phyloP scores from a whole-genome alignment of 2,888 invertebrate genomes.

The Trissolcus brochymenae region DNA sequence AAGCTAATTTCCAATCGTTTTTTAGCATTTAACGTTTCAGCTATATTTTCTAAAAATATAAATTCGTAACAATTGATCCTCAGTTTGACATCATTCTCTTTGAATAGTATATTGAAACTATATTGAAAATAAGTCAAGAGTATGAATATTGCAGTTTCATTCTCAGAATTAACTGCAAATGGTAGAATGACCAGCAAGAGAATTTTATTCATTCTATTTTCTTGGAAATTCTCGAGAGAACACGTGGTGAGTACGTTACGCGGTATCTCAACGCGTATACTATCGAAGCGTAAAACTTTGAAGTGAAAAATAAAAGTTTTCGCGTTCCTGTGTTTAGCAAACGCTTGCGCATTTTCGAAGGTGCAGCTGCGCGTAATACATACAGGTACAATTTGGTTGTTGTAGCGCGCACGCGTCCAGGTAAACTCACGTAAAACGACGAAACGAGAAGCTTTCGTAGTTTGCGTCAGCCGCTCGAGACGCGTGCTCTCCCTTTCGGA shows the following conservation, averaged over 20 bases:
- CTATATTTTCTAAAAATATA: no score
- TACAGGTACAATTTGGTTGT: slow-evolving; percentile 54
- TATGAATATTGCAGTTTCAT: no score
- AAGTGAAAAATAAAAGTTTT: slow-evolving; percentile 43
- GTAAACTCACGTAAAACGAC: slow-evolving; percentile 57
- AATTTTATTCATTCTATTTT: not conserved
- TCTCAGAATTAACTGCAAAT: no score
- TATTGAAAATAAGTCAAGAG: no score
- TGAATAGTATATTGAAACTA: no score
- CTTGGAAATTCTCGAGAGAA: not conserved
- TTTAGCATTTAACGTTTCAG: no score
- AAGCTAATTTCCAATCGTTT: no score
- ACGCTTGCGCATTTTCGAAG: slow-evolving; percentile 56
- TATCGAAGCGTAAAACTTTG: slow-evolving; percentile 50
- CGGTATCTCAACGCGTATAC: slow-evolving; percentile 31
- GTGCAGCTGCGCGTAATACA: slow-evolving; percentile 55
- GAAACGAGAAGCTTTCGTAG: slow-evolving; percentile 57
- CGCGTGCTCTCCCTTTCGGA: slow-evolving; percentile 48
- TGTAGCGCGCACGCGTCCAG: slow-evolving; percentile 59
- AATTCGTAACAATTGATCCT: no score
- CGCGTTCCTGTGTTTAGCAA: slow-evolving; percentile 41
- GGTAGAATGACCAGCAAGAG: no score
- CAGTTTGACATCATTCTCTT: no score
- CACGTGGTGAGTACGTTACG: slow-evolving; percentile 30
- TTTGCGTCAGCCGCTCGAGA: slow-evolving; percentile 57